These are phyloP conservation scores for Sula dactylatra DNA, from an alignment of 2,113 vertebrate species.

Conservation along the genomic window DNA sequence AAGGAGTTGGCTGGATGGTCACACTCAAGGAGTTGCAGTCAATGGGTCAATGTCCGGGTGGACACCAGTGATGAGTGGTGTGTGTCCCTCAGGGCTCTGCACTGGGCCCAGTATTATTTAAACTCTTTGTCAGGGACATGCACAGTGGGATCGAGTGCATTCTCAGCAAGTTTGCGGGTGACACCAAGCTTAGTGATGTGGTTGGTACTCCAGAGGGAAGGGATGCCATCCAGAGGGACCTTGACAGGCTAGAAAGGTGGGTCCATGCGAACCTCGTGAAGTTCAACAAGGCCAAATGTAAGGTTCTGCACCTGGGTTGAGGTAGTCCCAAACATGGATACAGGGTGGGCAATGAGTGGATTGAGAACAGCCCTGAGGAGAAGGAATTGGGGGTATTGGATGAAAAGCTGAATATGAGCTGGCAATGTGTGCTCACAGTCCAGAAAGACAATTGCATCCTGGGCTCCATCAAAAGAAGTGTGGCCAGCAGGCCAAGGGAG, in stretches of 20 bases:
- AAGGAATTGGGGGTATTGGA: neutral
- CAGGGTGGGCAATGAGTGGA: neutral
- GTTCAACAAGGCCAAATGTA: neutral
- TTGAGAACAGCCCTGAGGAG: neutral
- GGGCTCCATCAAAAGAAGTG: neutral
- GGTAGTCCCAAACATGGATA: neutral
- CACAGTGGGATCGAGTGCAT: neutral
- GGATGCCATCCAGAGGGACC: neutral
- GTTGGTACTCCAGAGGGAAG: neutral
- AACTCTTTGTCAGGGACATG: rapidly evolving
- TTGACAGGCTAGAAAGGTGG: neutral
- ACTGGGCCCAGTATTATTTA: neutral
- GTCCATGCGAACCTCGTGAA: neutral
- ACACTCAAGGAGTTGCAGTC: neutral
- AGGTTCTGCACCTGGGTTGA: rapidly evolving
- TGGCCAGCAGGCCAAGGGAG: no score
- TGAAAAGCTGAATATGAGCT: neutral
- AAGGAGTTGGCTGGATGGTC: neutral
- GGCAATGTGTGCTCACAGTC: neutral
- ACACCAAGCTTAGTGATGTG: neutral
- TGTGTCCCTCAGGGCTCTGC: neutral
- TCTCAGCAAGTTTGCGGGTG: neutral
- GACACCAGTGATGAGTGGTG: neutral
- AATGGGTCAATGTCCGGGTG: neutral
- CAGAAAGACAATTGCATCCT: neutral